phyloP scores from a whole-genome alignment of 2,888 invertebrate species.

The Phymatocera aterrima region DNA sequence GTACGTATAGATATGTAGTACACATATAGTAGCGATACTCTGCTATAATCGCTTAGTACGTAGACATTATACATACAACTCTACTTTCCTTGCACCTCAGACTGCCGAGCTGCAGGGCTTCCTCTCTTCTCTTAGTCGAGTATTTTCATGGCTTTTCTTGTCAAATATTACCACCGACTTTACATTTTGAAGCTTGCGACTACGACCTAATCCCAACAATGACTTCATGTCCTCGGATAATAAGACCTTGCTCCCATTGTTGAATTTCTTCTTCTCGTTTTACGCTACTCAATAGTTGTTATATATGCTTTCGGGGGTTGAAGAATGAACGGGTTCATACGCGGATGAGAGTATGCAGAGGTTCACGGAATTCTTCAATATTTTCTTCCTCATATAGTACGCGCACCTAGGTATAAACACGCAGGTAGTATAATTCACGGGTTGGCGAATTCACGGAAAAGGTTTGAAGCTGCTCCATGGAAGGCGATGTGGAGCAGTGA shows the following conservation, averaged over 20 bases:
- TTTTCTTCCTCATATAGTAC: background rate
- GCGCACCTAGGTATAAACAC: conserved; percentile 6
- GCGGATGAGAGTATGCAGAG: conserved; percentile 12
- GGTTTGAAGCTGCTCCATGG: conserved; percentile 21
- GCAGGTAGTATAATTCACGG: background rate
- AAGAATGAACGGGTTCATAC: conserved; percentile 4
- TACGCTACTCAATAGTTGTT: conserved; percentile 1
- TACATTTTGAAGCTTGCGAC: background rate
- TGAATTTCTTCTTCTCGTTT: background rate
- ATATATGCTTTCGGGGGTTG: background rate
- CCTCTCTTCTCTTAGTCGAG: background rate
- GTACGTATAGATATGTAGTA: background rate
- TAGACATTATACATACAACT: background rate
- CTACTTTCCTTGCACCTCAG: conserved; percentile 3
- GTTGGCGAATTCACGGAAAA: conserved; percentile 15
- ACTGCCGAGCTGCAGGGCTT: background rate
- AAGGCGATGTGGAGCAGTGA: background rate
- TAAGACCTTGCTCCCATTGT: background rate
- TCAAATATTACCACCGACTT: background rate
- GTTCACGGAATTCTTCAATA: conserved; percentile 11
- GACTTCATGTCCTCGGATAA: background rate
- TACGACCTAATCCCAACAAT: background rate
- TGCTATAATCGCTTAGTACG: background rate
- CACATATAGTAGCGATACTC: background rate
- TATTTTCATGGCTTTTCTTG: conserved; percentile 25